Percentiles rank a stretch among this genome's conserved stretches.
Conservation (phyloP, 2,888 invertebrate genomes). For the Drosophila hamatofila region DNA sequence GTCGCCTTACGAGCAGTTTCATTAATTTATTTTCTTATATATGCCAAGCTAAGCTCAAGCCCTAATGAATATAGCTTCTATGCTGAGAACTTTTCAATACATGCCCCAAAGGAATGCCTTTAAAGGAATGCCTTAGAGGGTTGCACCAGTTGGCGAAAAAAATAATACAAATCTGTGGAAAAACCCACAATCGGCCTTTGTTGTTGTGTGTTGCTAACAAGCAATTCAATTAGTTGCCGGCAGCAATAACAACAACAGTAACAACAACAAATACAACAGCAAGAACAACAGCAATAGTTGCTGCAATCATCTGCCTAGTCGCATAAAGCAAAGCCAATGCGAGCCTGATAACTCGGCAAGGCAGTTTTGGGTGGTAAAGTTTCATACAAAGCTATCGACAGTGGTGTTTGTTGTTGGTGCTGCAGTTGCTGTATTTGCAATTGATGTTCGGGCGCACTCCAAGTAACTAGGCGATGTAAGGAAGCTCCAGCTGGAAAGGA, state of each 20-base stretch:
- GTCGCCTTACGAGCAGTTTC: neutral
- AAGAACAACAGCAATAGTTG: constrained; percentile 40
- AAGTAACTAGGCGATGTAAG: constrained; percentile 3
- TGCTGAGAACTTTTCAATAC: neutral
- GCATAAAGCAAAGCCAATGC: constrained; percentile 56
- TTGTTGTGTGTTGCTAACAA: constrained; percentile 53
- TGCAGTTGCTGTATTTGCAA: constrained; percentile 42
- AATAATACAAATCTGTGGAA: constrained; percentile 3
- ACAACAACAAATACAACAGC: constrained; percentile 32
- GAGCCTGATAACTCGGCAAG: constrained; percentile 56
- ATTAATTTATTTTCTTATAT: neutral
- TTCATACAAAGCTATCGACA: constrained; percentile 61
- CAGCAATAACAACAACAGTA: constrained; percentile 47
- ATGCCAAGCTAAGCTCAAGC: neutral
- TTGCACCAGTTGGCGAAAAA: neutral
- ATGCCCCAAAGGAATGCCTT: neutral
- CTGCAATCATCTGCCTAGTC: constrained; percentile 59
- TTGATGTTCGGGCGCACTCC: constrained; percentile 33
- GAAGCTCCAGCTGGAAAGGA: constrained; percentile 45
- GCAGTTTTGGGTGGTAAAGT: constrained; percentile 45
- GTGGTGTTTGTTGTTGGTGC: constrained; percentile 23
- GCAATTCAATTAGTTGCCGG: constrained; percentile 57
- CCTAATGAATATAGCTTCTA: too few relatives aligned
- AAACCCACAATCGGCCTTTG: constrained; percentile 35
- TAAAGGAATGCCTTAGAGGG: constrained; percentile 3